Conservation (phyloP, 2,113 vertebrate species). For the Thalassarche chlororhynchos region DNA sequence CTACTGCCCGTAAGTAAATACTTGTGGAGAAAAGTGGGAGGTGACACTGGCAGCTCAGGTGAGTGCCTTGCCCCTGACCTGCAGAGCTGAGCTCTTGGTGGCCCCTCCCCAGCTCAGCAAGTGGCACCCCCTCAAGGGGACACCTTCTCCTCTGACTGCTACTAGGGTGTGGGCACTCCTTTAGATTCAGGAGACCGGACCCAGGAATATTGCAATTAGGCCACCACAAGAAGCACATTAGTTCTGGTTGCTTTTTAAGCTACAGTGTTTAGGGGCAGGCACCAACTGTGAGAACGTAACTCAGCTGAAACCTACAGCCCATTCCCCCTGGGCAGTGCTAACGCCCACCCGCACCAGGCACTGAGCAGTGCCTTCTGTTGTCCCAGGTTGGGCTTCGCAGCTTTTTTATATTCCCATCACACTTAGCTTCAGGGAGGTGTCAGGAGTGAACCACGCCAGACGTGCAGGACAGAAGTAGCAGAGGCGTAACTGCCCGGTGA, state of each 20-base stretch:
- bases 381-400: rapidly evolving
- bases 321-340: not conserved
- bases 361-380: not conserved
- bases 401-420: not conserved
- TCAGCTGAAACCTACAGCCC: not conserved
- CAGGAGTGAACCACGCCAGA: not conserved
- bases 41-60: not conserved
- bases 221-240: not conserved
- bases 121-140: not conserved
- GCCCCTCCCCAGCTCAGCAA: not conserved
- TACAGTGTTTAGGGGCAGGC: not conserved
- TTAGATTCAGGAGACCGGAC: not conserved
- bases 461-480: not conserved
- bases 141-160: not conserved
- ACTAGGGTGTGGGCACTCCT: not conserved
- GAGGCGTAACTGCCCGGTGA: rapidly evolving
- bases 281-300: rapidly evolving
- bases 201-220: not conserved
- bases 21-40: not conserved
- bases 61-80: not conserved
- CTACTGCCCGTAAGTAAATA: not conserved
- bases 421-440: not conserved
- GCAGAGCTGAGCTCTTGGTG: not conserved
- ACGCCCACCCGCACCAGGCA: not conserved
- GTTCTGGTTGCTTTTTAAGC: not conserved